Base-by-base conservation (phyloP, 2,113 vertebrate species). In the Menidia beryllina region DNA sequence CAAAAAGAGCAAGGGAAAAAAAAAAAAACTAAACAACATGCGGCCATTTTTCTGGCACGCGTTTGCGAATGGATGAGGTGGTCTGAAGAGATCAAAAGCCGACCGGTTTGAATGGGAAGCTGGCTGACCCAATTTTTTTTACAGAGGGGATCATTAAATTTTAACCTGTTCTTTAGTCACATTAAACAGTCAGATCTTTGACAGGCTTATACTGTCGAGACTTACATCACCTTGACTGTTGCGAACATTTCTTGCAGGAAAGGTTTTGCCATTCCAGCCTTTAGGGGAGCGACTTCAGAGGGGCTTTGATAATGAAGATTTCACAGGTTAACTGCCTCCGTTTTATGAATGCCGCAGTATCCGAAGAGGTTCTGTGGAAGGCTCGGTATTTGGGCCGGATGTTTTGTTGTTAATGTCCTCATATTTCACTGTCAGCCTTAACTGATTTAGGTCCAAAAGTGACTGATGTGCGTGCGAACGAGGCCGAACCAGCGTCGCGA, bases 71-170 rank as follows among this genome's bases (percentile, higher is more conserved):
- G 60, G 53, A 82, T 7, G 30, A 75, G 66, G 51, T 62, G 63
- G 72, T 85, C 72, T 69, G 43, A 72, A 51, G 54, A 77, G 71
- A 82, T 84, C 53, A 51, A 71, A 84, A 80, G 69, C 64, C 52
- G 65, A n/a, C 56, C 66, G 69, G 73, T 75, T 63, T 80, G 77
- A 87, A 84, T 87, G 66, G 72, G 50, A 78, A 77, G 67, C 68
- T 63, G 34, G 48, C 69, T 78, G 77, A 81, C 79, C 71, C 59
- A 57, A 57, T 81, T 79, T 83, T 61, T 59, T 83, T 62, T 59
- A 26, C 47, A 58, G 39, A 58, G 69, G 39, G 49, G 30, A 56
- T 84, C 78, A 71, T 86, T 72, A 78, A 73, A 86, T 53, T 78
- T 82, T 65, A 9, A 82, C 76, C 60, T 6, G 26, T 53, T 77